Evolutionary conservation across 2,113 vertebrate genomes (phyloP).

Genomic region (Callionymus lyra): DNA sequence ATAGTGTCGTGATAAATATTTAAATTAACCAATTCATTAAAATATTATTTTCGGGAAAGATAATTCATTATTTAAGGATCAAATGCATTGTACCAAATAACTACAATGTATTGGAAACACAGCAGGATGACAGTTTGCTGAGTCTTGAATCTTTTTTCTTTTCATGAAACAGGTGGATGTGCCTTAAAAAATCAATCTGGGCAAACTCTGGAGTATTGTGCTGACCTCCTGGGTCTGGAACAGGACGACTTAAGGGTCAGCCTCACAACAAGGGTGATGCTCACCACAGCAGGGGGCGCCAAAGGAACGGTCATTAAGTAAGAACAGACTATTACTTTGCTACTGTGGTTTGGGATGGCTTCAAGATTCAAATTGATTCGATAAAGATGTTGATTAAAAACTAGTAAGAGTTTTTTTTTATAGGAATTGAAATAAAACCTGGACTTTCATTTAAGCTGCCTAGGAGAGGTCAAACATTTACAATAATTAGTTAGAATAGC

Average conservation of each 20-base stretch:
- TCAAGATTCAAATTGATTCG: too few species aligned
- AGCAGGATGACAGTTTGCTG: background rate
- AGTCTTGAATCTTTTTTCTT: conserved; percentile 2
- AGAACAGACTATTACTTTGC: conserved; percentile 31
- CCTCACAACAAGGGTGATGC: conserved; percentile 92
- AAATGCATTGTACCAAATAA: background rate
- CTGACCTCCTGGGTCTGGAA: conserved; percentile 85
- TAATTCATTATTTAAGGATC: too few species aligned
- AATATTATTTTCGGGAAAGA: too few species aligned
- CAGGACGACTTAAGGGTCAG: conserved; percentile 85
- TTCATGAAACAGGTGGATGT: conserved; percentile 77
- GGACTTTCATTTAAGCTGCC: too few species aligned
- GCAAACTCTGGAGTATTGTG: conserved; percentile 78
- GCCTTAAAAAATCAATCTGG: conserved; percentile 77
- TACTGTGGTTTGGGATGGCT: too few species aligned
- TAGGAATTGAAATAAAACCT: too few species aligned
- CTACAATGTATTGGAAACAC: background rate
- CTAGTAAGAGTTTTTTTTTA: too few species aligned
- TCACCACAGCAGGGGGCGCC: conserved; percentile 94
- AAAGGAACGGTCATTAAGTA: conserved; percentile 99
- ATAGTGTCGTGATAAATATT: too few species aligned
- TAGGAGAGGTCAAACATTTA: too few species aligned
- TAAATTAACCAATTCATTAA: too few species aligned
- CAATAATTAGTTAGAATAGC: too few species aligned
- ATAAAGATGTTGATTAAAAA: too few species aligned